phyloP scores from a whole-genome alignment of 2,113 vertebrate species.

The Ctenomys sociabilis region DNA sequence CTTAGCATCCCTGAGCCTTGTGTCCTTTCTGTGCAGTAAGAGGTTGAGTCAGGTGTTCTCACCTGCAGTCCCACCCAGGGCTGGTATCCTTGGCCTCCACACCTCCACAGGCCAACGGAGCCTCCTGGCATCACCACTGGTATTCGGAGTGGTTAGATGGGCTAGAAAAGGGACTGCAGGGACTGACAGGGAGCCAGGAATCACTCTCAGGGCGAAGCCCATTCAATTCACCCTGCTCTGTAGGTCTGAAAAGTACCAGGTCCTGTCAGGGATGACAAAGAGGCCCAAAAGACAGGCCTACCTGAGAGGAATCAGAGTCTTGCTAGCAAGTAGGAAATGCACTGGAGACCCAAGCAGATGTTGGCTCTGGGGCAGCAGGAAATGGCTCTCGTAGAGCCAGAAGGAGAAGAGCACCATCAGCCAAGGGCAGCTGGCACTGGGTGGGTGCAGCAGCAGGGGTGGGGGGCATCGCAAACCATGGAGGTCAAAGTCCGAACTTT shows the following conservation, averaged over 20 bases:
- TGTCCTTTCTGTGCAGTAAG: neutral
- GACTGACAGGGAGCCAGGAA: neutral
- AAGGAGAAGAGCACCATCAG: neutral
- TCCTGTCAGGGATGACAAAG: neutral
- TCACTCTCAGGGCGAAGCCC: neutral
- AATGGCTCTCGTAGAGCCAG: too few relatives aligned
- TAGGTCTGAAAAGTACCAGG: neutral
- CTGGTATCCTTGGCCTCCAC: neutral
- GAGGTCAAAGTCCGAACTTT: neutral
- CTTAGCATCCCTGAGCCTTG: neutral
- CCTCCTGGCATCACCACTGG: neutral
- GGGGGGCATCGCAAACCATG: neutral
- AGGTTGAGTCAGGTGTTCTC: neutral
- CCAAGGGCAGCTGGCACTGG: neutral
- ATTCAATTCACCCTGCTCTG: neutral
- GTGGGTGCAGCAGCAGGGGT: neutral
- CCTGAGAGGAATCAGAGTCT: neutral
- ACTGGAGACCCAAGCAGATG: neutral
- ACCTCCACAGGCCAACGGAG: neutral
- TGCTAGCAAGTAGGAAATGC: neutral
- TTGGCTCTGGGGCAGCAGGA: neutral
- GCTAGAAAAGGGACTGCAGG: slow-evolving; percentile 13
- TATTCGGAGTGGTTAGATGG: neutral
- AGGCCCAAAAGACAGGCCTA: neutral
- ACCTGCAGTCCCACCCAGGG: neutral